These are phyloP conservation scores for Drosophila albomicans DNA, from an alignment of 1,140 invertebrate species.

Conservation along the genomic window DNA sequence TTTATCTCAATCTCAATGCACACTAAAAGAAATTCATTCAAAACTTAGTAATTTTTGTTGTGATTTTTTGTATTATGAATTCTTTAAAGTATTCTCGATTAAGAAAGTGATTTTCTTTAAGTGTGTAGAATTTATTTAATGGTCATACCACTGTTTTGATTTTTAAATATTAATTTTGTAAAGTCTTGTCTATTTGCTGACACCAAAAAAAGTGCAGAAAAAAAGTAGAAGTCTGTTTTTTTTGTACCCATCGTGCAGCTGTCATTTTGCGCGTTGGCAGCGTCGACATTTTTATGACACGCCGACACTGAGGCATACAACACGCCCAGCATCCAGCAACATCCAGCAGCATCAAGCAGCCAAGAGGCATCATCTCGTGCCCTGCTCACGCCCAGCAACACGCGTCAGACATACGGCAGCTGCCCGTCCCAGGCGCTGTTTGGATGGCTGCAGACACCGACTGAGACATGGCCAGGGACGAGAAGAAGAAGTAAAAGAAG, in stretches of 20 bases:
- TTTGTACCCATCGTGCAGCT: slow-evolving; percentile 46
- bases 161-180: slow-evolving; percentile 8
- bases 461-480: slow-evolving; percentile 1
- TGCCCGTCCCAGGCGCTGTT: slow-evolving; percentile 12
- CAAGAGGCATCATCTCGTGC: neutral
- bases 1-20: too few relatives aligned
- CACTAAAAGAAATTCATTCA: too few relatives aligned
- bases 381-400: slow-evolving; percentile 26
- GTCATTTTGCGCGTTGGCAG: slow-evolving; percentile 50
- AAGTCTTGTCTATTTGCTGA: neutral
- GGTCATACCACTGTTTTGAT: neutral
- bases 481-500: neutral
- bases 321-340: slow-evolving; percentile 21
- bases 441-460: slow-evolving; percentile 37
- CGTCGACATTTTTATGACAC: slow-evolving; percentile 71
- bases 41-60: too few relatives aligned
- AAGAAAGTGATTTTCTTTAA: too few relatives aligned
- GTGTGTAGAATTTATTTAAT: too few relatives aligned
- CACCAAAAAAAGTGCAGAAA: neutral
- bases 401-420: slow-evolving; percentile 13
- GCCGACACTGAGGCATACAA: slow-evolving; percentile 72
- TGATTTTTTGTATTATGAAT: too few relatives aligned
- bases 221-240: neutral
- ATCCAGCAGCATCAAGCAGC: too few relatives aligned
- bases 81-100: too few relatives aligned